Evolutionary conservation across 2,113 vertebrate genomes (phyloP), one percentile per base, ranked within the genome.

Genomic region (Microtus richardsoni): DNA sequence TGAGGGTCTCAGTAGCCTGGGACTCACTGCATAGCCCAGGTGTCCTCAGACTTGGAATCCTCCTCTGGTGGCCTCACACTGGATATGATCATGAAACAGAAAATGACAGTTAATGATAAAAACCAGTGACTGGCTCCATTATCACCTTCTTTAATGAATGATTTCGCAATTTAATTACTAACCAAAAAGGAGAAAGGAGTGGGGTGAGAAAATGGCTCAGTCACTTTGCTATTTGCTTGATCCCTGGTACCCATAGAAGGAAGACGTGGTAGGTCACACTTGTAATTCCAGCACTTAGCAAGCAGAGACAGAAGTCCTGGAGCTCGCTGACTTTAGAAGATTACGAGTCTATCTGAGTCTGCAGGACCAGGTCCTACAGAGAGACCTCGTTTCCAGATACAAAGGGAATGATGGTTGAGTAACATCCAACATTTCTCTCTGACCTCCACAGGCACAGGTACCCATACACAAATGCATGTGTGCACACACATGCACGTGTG

Each of bases 401-500:
- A 36, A 54, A 58, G 47, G 8, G 16, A 3, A 52, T 33, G 14
- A 79, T 49, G 30, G 47, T 4, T 54, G 78, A 80, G 4, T 24
- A 60, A 39, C 44, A 44, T 44, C 44, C 6, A 44, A 1, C 44
- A 44, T 44, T 44, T 44, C 44, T 44, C 44, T 44, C 44, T 44
- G 44, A 44, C 44, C 28, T 78, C 75, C 12, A 19, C 3, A 52
- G 44, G 73, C 73, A 44, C 39, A 41, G 8, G 44, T 28, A 77
- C 41, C 5, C 41, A 47, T 14, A 30, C 44, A 78, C 47, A 78
- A 19, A 33, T 52, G 30, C 11, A 58, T 58, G 54, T 58, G 54
- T 58, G 54, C 54, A 6, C 54, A 58, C 0, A 1, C 4, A 4
- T 2, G 54, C 0, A 0, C 17, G 3, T 58, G 54, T 58, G 54